Base-by-base conservation (phyloP, 2,113 vertebrate genomes). In the Burhinus bistriatus region DNA sequence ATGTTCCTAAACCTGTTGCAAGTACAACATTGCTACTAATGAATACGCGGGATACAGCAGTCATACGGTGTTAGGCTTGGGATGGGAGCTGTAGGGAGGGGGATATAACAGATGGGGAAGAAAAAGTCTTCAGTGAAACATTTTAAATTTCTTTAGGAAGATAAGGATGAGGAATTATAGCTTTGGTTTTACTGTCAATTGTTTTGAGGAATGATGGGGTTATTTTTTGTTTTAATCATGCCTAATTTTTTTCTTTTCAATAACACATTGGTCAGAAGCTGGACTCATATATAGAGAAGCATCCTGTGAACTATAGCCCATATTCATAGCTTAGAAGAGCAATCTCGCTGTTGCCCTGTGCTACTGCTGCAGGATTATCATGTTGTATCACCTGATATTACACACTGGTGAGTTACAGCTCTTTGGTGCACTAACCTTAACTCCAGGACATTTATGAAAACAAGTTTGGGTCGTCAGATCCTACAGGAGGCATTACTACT, bases 351-450 rank as follows among this genome's bases (percentile, higher is more conserved):
- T 13, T 82, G 26, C 11, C 34, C 32, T 61, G 23, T 44, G 52
- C 17, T 38, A 78, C 49, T 91, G 70, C 54, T 65, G 32, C n/a
- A 40, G 9, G 25, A 81, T 49, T 92, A 77, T 89, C 85, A 71
- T 55, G 61, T 79, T 71, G 27, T 62, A 73, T 61, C 58, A 64
- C 57, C 70, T 91, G 66, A 13, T 73, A 49, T 95, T 85, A 69
- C 89, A 92, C 44, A 62, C 69, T 83, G 76, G 77, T 84, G 82
- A 96, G 71, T 95, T 94, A 94, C 58, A 96, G 83, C 55, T 89
- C 80, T 91, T 92, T 77, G 57, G 75, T 75, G 61, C 51, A 47
- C 94, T 97, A 94, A 93, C 90, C 73, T 97, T 82, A 97, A 93
- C 71, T 92, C 81, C 94, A 93, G 89, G 78, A 92, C 80, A 66